phyloP scores from a whole-genome alignment of 2,888 invertebrate genomes.

The Dendrolimus houi region DNA sequence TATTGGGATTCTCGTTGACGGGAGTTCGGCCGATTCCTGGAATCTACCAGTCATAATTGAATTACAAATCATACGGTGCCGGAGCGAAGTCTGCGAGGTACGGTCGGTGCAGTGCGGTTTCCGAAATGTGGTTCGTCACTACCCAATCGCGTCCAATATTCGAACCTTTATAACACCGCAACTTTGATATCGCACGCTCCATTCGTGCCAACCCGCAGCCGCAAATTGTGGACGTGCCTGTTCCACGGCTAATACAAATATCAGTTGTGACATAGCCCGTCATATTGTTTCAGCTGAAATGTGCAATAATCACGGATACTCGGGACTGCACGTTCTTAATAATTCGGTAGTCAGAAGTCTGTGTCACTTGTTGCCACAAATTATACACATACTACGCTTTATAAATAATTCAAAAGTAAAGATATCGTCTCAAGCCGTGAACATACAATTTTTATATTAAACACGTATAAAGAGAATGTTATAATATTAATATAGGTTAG shows the following conservation, averaged over 20 bases:
- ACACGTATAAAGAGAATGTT: too few relatives aligned
- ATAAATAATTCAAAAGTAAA: too few relatives aligned
- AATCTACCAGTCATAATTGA: conserved; percentile 35
- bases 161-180: conserved; percentile 20
- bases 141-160: conserved; percentile 32
- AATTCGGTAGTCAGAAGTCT: too few relatives aligned
- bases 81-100: conserved; percentile 4
- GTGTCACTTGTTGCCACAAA: too few relatives aligned
- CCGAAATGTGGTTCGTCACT: conserved; percentile 20
- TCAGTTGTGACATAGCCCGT: conserved; percentile 12
- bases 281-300: background rate
- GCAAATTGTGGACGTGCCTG: conserved; percentile 48
- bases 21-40: conserved; percentile 17
- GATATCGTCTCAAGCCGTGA: too few relatives aligned
- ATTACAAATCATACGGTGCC: conserved; percentile 26
- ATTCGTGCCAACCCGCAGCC: conserved; percentile 45
- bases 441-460: too few relatives aligned
- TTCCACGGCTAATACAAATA: conserved; percentile 32
- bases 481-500: too few relatives aligned
- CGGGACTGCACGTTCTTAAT: too few relatives aligned
- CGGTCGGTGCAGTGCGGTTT: conserved; percentile 16
- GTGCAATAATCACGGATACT: too few relatives aligned
- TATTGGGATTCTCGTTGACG: conserved; percentile 25
- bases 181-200: conserved; percentile 41
- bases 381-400: too few relatives aligned